phyloP scores from a whole-genome alignment of 2,797 vertebrate genomes.

The Syngnathus rostellatus region DNA sequence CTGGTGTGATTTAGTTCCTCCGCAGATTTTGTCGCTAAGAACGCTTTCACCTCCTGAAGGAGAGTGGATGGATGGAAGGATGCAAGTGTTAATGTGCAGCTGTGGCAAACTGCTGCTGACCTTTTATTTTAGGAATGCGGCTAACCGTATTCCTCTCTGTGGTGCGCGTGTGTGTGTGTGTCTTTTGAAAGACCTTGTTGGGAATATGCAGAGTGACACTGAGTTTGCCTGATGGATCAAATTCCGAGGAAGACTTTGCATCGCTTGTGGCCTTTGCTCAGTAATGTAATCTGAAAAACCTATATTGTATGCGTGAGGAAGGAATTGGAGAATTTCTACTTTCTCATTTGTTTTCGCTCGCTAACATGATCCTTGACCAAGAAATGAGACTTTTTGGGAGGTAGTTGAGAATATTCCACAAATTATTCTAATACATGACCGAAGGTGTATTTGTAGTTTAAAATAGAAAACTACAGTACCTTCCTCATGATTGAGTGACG shows the following conservation, averaged over 20 bases:
- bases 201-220: constrained; percentile 14
- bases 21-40: not conserved
- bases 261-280: not conserved
- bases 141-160: constrained; percentile 17
- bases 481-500: not conserved
- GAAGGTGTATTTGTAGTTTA: not conserved
- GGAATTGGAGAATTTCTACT: not conserved
- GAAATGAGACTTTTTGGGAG: too few species aligned
- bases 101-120: constrained; percentile 23
- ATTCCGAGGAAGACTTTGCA: not conserved
- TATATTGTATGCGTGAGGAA: not conserved
- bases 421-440: too few species aligned
- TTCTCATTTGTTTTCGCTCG: too few species aligned
- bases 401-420: too few species aligned
- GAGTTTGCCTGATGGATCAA: not conserved
- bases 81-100: not conserved
- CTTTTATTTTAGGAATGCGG: constrained; percentile 19
- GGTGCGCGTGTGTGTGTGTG: not conserved
- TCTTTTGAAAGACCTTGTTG: constrained; percentile 12
- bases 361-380: too few species aligned
- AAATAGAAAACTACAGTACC: not conserved
- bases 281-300: not conserved
- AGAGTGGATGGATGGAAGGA: not conserved
- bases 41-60: not conserved
- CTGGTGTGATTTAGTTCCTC: constrained; percentile 49